Conservation (phyloP, 2,113 vertebrate genomes). For the Dryoscopus gambensis region DNA sequence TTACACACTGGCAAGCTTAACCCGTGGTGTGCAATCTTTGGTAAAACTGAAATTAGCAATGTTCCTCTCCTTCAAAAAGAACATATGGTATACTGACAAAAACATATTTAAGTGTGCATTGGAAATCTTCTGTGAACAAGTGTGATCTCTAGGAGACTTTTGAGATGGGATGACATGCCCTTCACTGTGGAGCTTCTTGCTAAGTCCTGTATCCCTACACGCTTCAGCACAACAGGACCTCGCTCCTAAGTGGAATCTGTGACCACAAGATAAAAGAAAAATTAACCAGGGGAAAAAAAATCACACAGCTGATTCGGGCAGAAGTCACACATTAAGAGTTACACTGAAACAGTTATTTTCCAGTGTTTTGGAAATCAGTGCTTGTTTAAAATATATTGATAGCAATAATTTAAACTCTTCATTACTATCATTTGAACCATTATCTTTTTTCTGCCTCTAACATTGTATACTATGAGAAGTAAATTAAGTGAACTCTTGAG, state of each 20-base stretch:
- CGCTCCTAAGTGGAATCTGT: not conserved
- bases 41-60: not conserved
- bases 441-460: not conserved
- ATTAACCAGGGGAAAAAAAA: not conserved
- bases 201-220: not conserved
- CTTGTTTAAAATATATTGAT: slow-evolving; percentile 6
- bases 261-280: not conserved
- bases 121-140: not conserved
- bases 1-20: not conserved
- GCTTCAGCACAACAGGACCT: not conserved
- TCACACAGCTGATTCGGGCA: not conserved
- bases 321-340: not conserved
- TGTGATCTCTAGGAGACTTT: not conserved
- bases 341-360: not conserved
- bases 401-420: slow-evolving; percentile 13
- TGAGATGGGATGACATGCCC: not conserved
- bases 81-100: not conserved
- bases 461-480: not conserved
- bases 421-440: not conserved
- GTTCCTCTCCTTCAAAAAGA: not conserved
- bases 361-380: not conserved
- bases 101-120: not conserved
- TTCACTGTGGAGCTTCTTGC: not conserved
- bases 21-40: not conserved
- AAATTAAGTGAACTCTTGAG: slow-evolving; percentile 38